Evolutionary conservation across 2,797 vertebrate species (phyloP).

Genomic region (Neopelma chrysocephalum): DNA sequence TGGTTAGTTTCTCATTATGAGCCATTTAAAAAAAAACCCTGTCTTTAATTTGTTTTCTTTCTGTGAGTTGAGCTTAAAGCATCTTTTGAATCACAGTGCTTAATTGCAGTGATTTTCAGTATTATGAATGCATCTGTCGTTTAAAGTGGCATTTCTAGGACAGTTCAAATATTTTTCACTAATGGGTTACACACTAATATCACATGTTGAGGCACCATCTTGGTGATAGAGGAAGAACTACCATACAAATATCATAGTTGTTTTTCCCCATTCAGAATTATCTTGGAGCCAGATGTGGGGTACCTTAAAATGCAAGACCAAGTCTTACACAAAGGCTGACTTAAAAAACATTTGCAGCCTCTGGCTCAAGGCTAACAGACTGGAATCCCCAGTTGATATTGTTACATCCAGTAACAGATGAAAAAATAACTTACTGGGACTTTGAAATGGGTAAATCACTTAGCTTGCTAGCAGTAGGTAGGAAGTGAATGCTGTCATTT

Average conservation of each 20-base stretch:
- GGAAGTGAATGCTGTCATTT: background rate
- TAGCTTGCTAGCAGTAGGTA: background rate
- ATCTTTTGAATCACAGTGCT: background rate
- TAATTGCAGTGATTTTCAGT: background rate
- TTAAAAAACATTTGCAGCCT: background rate
- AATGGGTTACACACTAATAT: background rate
- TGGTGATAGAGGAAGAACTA: background rate
- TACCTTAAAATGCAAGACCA: background rate
- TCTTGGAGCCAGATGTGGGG: background rate
- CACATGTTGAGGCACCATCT: background rate
- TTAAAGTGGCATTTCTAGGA: background rate
- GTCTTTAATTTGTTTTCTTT: background rate
- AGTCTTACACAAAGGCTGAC: background rate
- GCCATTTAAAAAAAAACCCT: background rate
- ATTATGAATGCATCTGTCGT: background rate
- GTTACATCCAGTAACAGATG: background rate
- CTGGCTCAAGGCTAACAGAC: background rate
- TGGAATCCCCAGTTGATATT: background rate
- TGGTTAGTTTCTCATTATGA: background rate
- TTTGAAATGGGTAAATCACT: background rate
- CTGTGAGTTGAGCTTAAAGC: background rate
- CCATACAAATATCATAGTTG: background rate
- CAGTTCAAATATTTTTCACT: background rate
- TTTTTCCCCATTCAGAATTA: background rate
- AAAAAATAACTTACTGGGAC: background rate